phyloP scores from a whole-genome alignment of 2,888 invertebrate genomes.

The Coremacera marginata region DNA sequence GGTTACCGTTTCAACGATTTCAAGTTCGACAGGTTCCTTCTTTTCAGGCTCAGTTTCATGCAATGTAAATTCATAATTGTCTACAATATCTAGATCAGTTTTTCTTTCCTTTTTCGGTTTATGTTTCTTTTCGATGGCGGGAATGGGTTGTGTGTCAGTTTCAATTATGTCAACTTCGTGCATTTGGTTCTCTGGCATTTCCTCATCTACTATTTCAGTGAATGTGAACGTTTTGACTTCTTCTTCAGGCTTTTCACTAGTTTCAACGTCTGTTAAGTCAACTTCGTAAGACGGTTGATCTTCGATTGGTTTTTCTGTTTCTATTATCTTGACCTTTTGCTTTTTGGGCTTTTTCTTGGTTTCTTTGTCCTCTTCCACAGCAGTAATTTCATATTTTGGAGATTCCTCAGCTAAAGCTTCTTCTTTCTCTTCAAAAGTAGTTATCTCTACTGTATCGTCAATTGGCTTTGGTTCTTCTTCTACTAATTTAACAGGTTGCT shows the following conservation, averaged over 20 bases:
- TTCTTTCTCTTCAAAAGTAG: conserved; percentile 49
- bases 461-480: conserved; percentile 50
- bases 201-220: conserved; percentile 32
- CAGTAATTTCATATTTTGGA: conserved; percentile 44
- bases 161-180: conserved; percentile 52
- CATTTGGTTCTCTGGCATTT: conserved; percentile 49
- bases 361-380: conserved; percentile 49
- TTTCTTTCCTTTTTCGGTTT: conserved; percentile 24
- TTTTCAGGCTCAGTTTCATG: conserved; percentile 61
- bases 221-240: conserved; percentile 33
- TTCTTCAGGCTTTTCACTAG: conserved; percentile 52
- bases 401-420: conserved; percentile 47
- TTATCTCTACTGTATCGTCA: conserved; percentile 36
- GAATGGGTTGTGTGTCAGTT: conserved; percentile 46
- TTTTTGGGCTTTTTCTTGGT: conserved; percentile 58
- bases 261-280: conserved; percentile 33
- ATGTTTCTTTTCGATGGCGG: conserved; percentile 40
- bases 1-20: conserved; percentile 48
- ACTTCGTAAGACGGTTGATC: conserved; percentile 36
- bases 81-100: neutral
- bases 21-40: conserved; percentile 40
- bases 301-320: conserved; percentile 56
- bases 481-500: conserved; percentile 49
- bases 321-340: conserved; percentile 64
- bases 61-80: conserved; percentile 61